Evolutionary conservation across 2,797 vertebrate species (phyloP).

Genomic region (Molossus molossus): DNA sequence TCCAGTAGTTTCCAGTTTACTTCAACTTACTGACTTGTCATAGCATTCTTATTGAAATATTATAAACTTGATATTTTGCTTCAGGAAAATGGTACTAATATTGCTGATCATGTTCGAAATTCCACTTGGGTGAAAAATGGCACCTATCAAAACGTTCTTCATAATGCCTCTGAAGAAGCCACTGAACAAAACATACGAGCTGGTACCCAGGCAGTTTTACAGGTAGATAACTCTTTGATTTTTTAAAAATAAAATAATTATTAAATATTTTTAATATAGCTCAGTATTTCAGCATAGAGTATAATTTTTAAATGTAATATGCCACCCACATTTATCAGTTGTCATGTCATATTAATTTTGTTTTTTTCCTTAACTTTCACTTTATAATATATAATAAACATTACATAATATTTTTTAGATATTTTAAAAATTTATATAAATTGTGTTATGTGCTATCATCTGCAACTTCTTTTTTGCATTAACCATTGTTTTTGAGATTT

Average conservation of each 20-base stretch:
- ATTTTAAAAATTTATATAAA: constrained; percentile 34
- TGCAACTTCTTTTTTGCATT: constrained; percentile 11
- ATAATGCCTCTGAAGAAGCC: constrained; percentile 92
- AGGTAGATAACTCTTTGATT: constrained; percentile 90
- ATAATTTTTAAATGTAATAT: constrained; percentile 33
- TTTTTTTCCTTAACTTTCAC: constrained; percentile 12
- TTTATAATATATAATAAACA: constrained; percentile 31
- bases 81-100: constrained; percentile 90
- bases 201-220: constrained; percentile 96
- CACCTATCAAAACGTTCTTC: constrained; percentile 90
- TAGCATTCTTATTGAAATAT: constrained; percentile 57
- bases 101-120: constrained; percentile 89
- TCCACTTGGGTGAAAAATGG: constrained; percentile 91
- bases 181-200: constrained; percentile 95
- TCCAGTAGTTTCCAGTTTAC: constrained; percentile 13
- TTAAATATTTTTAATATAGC: constrained; percentile 32
- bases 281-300: constrained; percentile 4
- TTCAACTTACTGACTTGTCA: constrained; percentile 31
- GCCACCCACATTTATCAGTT: background rate
- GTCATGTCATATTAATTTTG: constrained; percentile 36
- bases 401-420: background rate
- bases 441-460: background rate
- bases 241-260: background rate
- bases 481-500: constrained; percentile 56
- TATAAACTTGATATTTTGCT: constrained; percentile 77